Evolutionary conservation across 2,888 invertebrate genomes (phyloP), one percentile per base, ranked within the genome.

Genomic region (Pterostichus madidus): DNA sequence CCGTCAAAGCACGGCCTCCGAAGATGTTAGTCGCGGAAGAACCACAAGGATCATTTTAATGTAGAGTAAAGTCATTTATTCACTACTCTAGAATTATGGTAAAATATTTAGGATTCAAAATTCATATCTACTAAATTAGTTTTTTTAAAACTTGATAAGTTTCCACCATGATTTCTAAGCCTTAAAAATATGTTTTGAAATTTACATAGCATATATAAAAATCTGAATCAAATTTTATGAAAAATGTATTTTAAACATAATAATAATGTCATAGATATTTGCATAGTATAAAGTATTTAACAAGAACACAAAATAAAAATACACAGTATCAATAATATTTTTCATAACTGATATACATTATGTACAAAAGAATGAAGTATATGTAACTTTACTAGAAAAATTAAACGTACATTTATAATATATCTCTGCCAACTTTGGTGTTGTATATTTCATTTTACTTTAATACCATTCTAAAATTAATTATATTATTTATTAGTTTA

Each of bases 331-430:
- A 49, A 49, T 49, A 49, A 64, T 35, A 64, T 13, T 17, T 59
- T 64, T 64, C 1, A 35, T 32, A 64, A 64, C n/a, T 44, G 44
- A 71, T 71, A 44, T 44, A 68, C 68, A 68, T 13, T 71, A 71
- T 71, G 44, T 71, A 71, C 68, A 71, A 71, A 71, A 46, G 13
- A 71, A 44, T 39, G 13, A 13, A 39, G 13, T 32, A 35, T 35
- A 5, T 39, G 39, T 39, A 39, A 24, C 24, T 39, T 8, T 39
- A 39, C 39, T 39, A 3, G 39, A 7, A 39, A 39, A 39, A 39
- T 39, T 8, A 39, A 39, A 7, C 39, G 5, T 7, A 39, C 39
- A 8, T 7, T 39, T 39, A 39, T 64, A n/a, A 11, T 32, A 35
- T 13, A 64, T 64, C 15, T 11, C 53, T 61, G 31, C 11, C 24